Evolutionary conservation across 2,888 invertebrate species (phyloP).

Genomic region (Lypha dubia): DNA sequence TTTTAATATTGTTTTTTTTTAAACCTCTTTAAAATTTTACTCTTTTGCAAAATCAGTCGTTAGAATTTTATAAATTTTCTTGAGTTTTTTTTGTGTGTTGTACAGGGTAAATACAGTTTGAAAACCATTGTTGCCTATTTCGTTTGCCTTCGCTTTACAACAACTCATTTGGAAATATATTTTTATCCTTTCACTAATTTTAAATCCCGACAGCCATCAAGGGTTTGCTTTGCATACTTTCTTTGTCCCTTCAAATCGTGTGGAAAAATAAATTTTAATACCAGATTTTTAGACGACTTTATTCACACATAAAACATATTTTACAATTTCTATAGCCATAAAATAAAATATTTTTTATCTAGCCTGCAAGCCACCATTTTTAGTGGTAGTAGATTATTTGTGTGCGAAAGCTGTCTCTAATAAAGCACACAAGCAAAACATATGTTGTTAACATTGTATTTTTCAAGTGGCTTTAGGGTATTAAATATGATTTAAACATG

Average conservation of each 20-base stretch:
- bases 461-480: slow-evolving; percentile 55
- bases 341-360: background rate
- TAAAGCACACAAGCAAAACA: slow-evolving; percentile 50
- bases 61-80: too few species aligned
- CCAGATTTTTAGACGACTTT: background rate
- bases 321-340: background rate
- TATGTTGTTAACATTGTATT: slow-evolving; percentile 57
- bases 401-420: slow-evolving; percentile 45
- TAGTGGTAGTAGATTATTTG: background rate
- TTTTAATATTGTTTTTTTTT: too few species aligned
- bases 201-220: background rate
- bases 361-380: background rate
- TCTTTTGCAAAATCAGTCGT: too few species aligned
- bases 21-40: too few species aligned
- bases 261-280: background rate
- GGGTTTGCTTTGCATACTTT: background rate
- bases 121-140: too few species aligned
- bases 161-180: background rate
- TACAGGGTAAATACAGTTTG: too few species aligned
- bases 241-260: background rate
- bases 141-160: too few species aligned
- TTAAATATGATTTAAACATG: slow-evolving; percentile 63
- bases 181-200: background rate
- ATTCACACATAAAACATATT: background rate
- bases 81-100: too few species aligned